Evolutionary conservation across 2,888 invertebrate genomes (phyloP), one percentile per base, ranked within the genome.

Genomic region (Teleogryllus oceanicus): DNA sequence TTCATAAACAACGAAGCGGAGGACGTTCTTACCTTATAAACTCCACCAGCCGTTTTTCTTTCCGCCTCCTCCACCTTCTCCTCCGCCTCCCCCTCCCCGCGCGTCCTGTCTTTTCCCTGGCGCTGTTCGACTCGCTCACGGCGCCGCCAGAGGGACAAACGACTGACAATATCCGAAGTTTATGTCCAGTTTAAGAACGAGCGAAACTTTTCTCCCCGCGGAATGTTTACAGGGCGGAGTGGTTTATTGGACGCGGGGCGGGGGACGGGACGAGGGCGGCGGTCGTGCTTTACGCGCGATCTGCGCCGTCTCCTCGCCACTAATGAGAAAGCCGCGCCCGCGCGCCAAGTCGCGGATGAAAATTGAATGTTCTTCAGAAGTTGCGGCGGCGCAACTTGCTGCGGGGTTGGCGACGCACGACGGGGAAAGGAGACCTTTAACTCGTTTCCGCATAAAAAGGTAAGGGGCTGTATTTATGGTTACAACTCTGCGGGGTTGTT

Each of bases 151-250:
- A 62, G 62, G 62, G n/a, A 62, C 16, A n/a, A 62, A 62, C 62
- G 62, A 62, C 62, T n/a, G n/a, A 62, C 13, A 62, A 62, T 62
- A 62, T 62, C n/a, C 13, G 62, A 62, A 62, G 62, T 62, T 62
- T 62, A 62, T 62, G 62, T 62, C 62, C 62, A 62, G 62, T 62
- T 62, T 18, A 62, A 62, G 62, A 37, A 62, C 62, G 62, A 62
- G 62, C 62, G 13, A 62, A 62, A 62, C 62, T 62, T n/a, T 62
- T 62, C 62, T 62, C 5, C n/a, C 62, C n/a, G 13, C 62, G 62
- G 62, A 13, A 62, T 62, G 62, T 62, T 62, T 62, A 62, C n/a
- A 62, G 13, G n/a, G 62, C 62, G 62, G 5, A n/a, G 62, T 62
- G 13, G 37, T 62, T 62, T 62, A 62, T 62, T 62, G 62, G 62